These are phyloP conservation scores for Dysdera silvatica DNA, from an alignment of 1,140 invertebrate genomes.

Conservation along the genomic window DNA sequence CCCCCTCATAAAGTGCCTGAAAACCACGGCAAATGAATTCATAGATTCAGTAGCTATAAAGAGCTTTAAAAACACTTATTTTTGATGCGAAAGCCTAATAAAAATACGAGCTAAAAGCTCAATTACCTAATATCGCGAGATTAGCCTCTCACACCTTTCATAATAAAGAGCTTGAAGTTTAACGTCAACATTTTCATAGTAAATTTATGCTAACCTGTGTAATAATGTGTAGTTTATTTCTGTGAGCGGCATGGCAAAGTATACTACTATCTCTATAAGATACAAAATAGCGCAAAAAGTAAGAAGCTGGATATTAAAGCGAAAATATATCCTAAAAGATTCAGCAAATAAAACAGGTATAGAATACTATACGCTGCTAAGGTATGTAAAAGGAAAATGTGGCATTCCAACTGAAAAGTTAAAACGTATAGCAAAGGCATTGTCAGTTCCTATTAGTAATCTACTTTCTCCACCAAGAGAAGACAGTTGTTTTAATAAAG, in stretches of 20 bases:
- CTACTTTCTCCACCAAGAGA: not conserved
- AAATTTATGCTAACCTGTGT: not conserved
- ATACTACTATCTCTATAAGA: not conserved
- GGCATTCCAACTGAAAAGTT: not conserved
- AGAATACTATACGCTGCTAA: not conserved
- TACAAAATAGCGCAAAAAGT: conserved; percentile 1
- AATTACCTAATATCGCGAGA: too few species aligned
- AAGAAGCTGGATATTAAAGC: not conserved
- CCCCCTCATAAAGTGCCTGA: too few species aligned
- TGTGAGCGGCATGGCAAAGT: not conserved
- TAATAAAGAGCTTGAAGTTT: too few species aligned
- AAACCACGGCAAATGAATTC: too few species aligned
- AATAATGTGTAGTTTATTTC: not conserved
- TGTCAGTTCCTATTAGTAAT: not conserved
- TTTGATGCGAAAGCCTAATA: too few species aligned
- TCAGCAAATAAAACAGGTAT: too few species aligned
- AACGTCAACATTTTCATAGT: too few species aligned
- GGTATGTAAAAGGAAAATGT: not conserved
- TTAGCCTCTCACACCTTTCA: too few species aligned
- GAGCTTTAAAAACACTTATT: too few species aligned
- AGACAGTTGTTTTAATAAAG: not conserved
- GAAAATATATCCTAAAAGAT: not conserved
- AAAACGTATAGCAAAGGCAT: not conserved
- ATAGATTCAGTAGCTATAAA: too few species aligned
- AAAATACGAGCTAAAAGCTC: too few species aligned